Conservation (phyloP, 2,797 vertebrate species). For the Cirrhinus molitorella region DNA sequence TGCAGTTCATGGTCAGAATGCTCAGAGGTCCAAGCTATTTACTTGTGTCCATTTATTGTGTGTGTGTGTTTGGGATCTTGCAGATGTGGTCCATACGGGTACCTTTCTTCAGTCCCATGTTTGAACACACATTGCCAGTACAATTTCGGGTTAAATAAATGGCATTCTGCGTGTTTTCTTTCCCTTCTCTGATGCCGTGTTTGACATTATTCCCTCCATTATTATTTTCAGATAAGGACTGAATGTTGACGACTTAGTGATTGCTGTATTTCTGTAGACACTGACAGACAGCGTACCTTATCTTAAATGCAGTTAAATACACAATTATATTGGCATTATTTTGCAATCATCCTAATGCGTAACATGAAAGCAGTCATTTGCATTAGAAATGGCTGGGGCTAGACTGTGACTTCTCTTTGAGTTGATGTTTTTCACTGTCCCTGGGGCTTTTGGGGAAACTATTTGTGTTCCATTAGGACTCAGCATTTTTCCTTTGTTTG, state of each 20-base stretch:
- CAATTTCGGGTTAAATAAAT: slow-evolving; percentile 48
- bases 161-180: slow-evolving; percentile 47
- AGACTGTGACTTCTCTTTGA: slow-evolving; percentile 14
- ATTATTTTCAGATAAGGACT: slow-evolving; percentile 43
- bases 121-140: not conserved
- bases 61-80: slow-evolving; percentile 1
- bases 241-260: slow-evolving; percentile 54
- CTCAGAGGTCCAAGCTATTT: slow-evolving; percentile 37
- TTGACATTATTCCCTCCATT: slow-evolving; percentile 40
- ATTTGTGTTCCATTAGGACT: slow-evolving; percentile 26
- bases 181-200: slow-evolving; percentile 41
- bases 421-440: slow-evolving; percentile 39
- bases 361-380: slow-evolving; percentile 66
- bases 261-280: slow-evolving; percentile 40
- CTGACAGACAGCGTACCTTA: slow-evolving; percentile 24
- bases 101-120: not conserved
- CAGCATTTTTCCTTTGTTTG: slow-evolving; percentile 16
- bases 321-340: slow-evolving; percentile 63
- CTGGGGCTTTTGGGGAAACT: slow-evolving; percentile 28
- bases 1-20: slow-evolving; percentile 45
- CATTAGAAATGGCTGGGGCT: slow-evolving; percentile 60
- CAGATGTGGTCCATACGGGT: not conserved
- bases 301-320: slow-evolving; percentile 62
- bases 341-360: slow-evolving; percentile 58
- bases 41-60: slow-evolving; percentile 33